phyloP scores from a whole-genome alignment of 2,797 vertebrate species.

The Tarsius wallacei region DNA sequence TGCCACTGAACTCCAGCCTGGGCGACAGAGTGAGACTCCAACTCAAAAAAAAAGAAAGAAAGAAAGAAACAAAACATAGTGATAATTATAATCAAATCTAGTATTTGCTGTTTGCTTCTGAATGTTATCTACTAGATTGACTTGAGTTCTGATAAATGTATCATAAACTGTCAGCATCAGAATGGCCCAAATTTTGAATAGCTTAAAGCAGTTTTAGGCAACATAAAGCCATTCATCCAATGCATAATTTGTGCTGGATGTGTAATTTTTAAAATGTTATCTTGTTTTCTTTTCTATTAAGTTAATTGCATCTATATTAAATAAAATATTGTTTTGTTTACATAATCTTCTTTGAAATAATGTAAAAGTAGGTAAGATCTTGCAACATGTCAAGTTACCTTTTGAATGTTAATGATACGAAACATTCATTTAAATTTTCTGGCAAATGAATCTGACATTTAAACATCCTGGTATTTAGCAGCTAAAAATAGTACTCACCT shows the following conservation, averaged over 20 bases:
- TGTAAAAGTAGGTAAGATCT: constrained; percentile 51
- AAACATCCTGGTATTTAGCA: constrained; percentile 33
- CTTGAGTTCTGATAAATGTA: not conserved
- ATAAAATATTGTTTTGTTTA: constrained; percentile 44
- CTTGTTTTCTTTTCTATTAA: constrained; percentile 7
- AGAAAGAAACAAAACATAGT: too few relatives aligned
- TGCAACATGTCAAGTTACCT: constrained; percentile 41
- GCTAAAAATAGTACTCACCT: not conserved
- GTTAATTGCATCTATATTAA: constrained; percentile 30
- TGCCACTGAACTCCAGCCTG: too few relatives aligned
- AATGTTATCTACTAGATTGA: not conserved
- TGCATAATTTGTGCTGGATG: not conserved
- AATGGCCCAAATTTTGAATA: not conserved
- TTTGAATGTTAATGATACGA: constrained; percentile 53
- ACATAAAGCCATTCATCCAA: not conserved
- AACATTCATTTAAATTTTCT: constrained; percentile 61
- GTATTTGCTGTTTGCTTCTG: not conserved
- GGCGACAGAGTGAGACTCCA: too few relatives aligned
- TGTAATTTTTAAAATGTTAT: not conserved
- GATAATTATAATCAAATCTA: not conserved
- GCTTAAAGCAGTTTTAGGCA: not conserved
- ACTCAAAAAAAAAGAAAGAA: too few relatives aligned
- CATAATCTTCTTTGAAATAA: constrained; percentile 41
- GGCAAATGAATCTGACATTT: constrained; percentile 47
- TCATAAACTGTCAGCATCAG: not conserved